Base-by-base conservation (phyloP, 2,113 vertebrate genomes). In the Vireo altiloquus region DNA sequence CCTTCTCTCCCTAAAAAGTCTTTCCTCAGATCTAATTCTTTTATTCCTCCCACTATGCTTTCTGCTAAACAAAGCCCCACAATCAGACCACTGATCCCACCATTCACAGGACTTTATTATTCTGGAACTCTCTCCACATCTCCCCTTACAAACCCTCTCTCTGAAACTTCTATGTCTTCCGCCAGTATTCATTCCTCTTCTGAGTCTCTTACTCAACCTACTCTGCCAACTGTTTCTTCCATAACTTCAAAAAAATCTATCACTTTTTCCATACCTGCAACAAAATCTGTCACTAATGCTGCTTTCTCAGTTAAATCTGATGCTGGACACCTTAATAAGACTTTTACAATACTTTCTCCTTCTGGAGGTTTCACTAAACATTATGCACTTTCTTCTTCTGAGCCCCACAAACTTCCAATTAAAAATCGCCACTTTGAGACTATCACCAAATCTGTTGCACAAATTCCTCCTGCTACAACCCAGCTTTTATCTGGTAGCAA, bases 281-380 rank as follows among this genome's bases (percentile, higher is more conserved):
- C 83, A 83, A 82, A 92, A 65, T 50, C 84, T 83, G 60, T 60
- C 42, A 91, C 92, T 81, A 75, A 31, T 65, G 46, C 60, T 50
- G 70, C 79, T 86, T 91, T 93, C 39, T 92, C 90, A 50, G 0
- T 63, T 89, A 64, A 93, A 71, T 49, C 90, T 71, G 70, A 80
- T 28, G 37, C 91, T 68, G 7, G 7, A 7, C 74, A 95, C 78
- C 65, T 94, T 70, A 74, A 61, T n/a, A 95, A 85, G 64, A 47
- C 95, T 56, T 42, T 90, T 63, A 91, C 91, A 69, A 15, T 72
- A 49, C 44, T 76, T 92, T 92, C 81, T 59, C 90, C 96, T n/a
- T 90, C 96, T 88, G 70, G 76, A 86, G 56, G 30, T 89, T 30
- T 88, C 71, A 92, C 88, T 90, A 92, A 95, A 50, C 44, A 82